Evolutionary conservation across 2,888 invertebrate species (phyloP), one percentile per base, ranked within the genome.

Genomic region (Philereme vetulata): DNA sequence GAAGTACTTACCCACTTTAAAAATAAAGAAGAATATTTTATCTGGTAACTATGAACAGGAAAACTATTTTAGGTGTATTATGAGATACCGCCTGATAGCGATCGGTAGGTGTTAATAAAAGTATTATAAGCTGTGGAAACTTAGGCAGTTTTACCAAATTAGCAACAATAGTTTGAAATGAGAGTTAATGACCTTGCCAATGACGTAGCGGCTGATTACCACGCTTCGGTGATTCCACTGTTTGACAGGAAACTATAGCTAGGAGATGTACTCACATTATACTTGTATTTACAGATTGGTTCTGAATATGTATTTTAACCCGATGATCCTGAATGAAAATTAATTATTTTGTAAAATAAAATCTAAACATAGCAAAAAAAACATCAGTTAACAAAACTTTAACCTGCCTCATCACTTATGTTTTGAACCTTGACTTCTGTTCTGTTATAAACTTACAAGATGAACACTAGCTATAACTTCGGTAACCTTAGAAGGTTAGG

Each of bases 131-230:
- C 42, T 42, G 10, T 42, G 42, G 10, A 42, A 33, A 43, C 34
- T 8, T 33, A 32, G 52, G 11, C 54, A 35, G 42, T 64, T 58
- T 55, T 54, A 53, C 21, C 47, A 45, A 51, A 51, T 51, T 72
- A 69, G 68, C 68, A 71, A 59, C 70, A 67, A 56, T 42, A 7
- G 48, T 53, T 33, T 48, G 40, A 46, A 53, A 58, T 50, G 10
- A 66, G 74, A 76, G 76, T 79, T 77, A 76, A 77, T 77, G 82
- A 82, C 86, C 85, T 86, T 86, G 85, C 75, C 74, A 77, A 75
- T 80, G 81, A 76, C 68, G 70, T 73, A 73, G 76, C 77, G 74
- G 71, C 75, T 81, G 80, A 82, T 84, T 74, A 73, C 67, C 75
- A 82, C 83, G 84, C 82, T 74, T 75, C 76, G 81, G 50, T 72